These are phyloP conservation scores for Microctenopoma steveboyesi DNA, from an alignment of 2,797 vertebrate genomes.

Conservation along the genomic window DNA sequence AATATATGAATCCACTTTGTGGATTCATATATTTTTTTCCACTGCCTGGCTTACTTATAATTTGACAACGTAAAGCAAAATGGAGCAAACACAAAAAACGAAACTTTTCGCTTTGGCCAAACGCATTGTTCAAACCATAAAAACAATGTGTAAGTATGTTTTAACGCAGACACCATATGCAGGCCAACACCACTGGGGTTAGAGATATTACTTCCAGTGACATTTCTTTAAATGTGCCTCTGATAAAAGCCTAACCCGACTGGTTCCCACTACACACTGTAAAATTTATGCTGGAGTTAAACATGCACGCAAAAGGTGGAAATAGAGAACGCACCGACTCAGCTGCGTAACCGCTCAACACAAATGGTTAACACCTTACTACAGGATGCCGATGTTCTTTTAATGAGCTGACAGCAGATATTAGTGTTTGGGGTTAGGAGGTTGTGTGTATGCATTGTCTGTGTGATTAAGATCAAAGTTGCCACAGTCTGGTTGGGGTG, in stretches of 20 bases:
- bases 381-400: conserved; percentile 22
- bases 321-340: not conserved
- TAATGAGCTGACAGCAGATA: conserved; percentile 44
- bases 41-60: not conserved
- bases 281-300: conserved; percentile 24
- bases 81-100: conserved; percentile 5
- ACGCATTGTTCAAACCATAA: not conserved
- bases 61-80: not conserved
- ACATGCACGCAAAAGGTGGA: conserved; percentile 8
- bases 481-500: conserved; percentile 25
- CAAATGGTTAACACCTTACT: not conserved
- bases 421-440: conserved; percentile 26
- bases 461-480: conserved; percentile 47
- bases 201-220: conserved; percentile 37
- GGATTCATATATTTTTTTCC: conserved; percentile 1
- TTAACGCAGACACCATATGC: not conserved
- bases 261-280: conserved; percentile 43
- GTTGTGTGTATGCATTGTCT: conserved; percentile 42
- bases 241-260: conserved; percentile 18
- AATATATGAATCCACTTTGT: not conserved
- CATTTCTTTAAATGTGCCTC: conserved; percentile 22
- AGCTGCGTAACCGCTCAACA: conserved; percentile 3
- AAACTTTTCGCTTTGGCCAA: not conserved
- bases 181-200: conserved; percentile 18
- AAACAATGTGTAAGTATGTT: conserved; percentile 21